These are phyloP conservation scores for Polylopha cassiicola DNA, from an alignment of 2,888 invertebrate genomes.

Conservation along the genomic window DNA sequence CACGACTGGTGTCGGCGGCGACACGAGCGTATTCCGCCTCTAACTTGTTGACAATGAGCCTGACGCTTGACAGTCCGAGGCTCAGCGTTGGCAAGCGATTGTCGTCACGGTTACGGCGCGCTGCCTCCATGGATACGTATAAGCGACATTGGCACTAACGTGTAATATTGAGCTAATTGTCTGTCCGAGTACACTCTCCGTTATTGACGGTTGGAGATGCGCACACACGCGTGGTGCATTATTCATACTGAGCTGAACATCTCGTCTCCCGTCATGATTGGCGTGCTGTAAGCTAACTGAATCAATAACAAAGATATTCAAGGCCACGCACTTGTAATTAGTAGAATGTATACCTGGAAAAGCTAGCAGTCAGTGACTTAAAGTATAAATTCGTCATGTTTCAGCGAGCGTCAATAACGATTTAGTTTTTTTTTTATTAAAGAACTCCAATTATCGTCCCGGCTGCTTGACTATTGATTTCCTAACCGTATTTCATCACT, in stretches of 20 bases:
- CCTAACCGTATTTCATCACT: conserved; percentile 13
- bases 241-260: conserved; percentile 44
- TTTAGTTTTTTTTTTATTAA: not conserved
- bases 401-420: conserved; percentile 5
- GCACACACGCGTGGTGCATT: conserved; percentile 41
- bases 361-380: conserved; percentile 24
- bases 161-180: conserved; percentile 38
- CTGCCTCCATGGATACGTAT: conserved; percentile 68
- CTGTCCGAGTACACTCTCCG: conserved; percentile 51
- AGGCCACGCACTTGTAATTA: conserved; percentile 3
- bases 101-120: conserved; percentile 67
- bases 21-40: conserved; percentile 63
- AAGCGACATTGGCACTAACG: conserved; percentile 44
- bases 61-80: conserved; percentile 67
- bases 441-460: conserved; percentile 5
- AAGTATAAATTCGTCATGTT: conserved; percentile 10
- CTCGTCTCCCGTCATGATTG: conserved; percentile 33
- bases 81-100: conserved; percentile 58
- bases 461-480: conserved; percentile 10
- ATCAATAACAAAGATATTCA: conserved; percentile 32
- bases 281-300: conserved; percentile 39
- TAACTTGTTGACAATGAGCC: conserved; percentile 69
- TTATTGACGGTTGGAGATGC: conserved; percentile 39
- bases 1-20: conserved; percentile 37
- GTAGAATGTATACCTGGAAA: conserved; percentile 31